phyloP scores from a whole-genome alignment of 2,113 vertebrate genomes.

The Sturnus vulgaris region DNA sequence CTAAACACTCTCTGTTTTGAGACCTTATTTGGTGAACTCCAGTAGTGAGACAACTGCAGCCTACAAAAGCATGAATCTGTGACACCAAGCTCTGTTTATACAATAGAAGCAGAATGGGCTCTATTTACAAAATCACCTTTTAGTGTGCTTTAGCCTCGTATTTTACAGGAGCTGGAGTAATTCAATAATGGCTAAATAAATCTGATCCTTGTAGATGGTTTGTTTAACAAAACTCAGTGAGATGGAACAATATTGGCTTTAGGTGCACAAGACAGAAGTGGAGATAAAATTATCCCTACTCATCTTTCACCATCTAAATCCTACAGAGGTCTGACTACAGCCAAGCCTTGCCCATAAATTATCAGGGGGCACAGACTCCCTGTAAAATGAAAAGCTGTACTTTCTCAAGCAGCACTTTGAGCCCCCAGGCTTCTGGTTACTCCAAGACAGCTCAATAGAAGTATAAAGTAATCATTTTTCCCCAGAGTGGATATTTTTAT shows the following conservation, averaged over 20 bases:
- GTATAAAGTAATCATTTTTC: neutral
- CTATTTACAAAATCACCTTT: slow-evolving; percentile 59
- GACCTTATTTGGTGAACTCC: slow-evolving; percentile 63
- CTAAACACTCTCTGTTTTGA: slow-evolving; percentile 36
- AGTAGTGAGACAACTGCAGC: neutral
- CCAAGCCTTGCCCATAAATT: neutral
- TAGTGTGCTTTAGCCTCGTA: neutral
- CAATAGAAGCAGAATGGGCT: slow-evolving; percentile 13
- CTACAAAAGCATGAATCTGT: neutral
- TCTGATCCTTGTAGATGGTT: slow-evolving; percentile 37
- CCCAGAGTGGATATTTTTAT: neutral
- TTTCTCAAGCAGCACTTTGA: neutral
- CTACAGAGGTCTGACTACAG: neutral
- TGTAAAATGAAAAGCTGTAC: neutral
- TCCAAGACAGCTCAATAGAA: neutral
- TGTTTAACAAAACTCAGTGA: slow-evolving; percentile 41
- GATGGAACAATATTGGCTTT: slow-evolving; percentile 25
- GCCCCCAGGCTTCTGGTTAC: neutral
- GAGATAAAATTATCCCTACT: slow-evolving; percentile 20
- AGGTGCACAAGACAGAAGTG: neutral
- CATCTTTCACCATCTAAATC: neutral
- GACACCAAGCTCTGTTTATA: slow-evolving; percentile 53
- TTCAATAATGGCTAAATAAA: slow-evolving; percentile 57
- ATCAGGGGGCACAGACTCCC: neutral
- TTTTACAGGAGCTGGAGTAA: slow-evolving; percentile 48